Evolutionary conservation across 2,888 invertebrate species (phyloP).

Genomic region (Lacanobia wlatinum): DNA sequence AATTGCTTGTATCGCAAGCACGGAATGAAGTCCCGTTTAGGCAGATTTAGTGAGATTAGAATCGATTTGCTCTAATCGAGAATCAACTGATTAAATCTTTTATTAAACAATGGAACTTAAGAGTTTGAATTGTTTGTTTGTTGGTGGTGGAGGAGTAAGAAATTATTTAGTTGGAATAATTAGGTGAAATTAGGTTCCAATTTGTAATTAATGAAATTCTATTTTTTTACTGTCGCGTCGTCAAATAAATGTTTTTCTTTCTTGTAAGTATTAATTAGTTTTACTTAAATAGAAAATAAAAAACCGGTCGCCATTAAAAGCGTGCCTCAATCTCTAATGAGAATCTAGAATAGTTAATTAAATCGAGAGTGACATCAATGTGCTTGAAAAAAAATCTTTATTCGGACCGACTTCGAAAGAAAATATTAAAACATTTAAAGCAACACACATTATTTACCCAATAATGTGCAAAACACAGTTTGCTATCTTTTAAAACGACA

Average conservation of each 20-base stretch:
- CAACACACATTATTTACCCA: slow-evolving; percentile 4
- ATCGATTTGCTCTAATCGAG: slow-evolving; percentile 71
- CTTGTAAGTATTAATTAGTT: too few relatives aligned
- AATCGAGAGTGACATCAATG: slow-evolving; percentile 5
- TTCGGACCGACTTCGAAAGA: neutral
- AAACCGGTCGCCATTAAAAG: neutral
- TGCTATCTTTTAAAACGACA: slow-evolving; percentile 56
- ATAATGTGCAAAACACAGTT: slow-evolving; percentile 11
- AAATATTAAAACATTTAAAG: slow-evolving; percentile 3
- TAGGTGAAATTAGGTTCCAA: neutral
- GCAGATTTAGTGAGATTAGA: slow-evolving; percentile 72
- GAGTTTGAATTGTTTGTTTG: slow-evolving; percentile 20
- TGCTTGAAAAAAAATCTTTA: neutral
- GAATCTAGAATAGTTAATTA: neutral
- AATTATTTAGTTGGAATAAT: neutral
- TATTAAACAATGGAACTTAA: slow-evolving; percentile 42
- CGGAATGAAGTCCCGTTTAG: slow-evolving; percentile 70
- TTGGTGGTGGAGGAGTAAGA: neutral
- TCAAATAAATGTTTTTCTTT: too few relatives aligned
- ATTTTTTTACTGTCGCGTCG: too few relatives aligned
- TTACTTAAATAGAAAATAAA: neutral
- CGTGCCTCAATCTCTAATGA: neutral
- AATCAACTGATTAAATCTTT: slow-evolving; percentile 54
- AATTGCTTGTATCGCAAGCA: slow-evolving; percentile 79
- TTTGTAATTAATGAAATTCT: too few relatives aligned